Conservation (phyloP, 2,113 vertebrate species). For the Anolis carolinensis region DNA sequence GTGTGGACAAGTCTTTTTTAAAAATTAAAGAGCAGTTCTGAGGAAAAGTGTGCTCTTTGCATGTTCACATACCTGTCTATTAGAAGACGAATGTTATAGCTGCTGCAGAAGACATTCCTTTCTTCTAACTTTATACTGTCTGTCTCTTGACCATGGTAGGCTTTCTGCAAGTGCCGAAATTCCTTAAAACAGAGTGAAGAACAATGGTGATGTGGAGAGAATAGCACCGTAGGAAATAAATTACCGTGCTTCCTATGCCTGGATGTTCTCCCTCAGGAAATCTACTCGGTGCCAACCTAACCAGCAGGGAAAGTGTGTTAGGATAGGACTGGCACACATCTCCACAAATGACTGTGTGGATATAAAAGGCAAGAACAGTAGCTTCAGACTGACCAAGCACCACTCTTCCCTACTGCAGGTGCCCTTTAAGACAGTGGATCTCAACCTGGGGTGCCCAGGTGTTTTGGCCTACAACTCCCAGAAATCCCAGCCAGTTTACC, state of each 20-base stretch:
- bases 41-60: neutral
- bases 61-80: constrained; percentile 75
- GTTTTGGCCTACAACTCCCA: no score
- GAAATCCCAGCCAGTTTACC: no score
- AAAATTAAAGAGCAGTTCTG: neutral
- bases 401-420: neutral
- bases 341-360: neutral
- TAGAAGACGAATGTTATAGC: constrained; percentile 79
- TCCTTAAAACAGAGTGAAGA: constrained; percentile 30
- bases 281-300: neutral
- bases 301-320: neutral
- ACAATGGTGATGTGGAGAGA: neutral
- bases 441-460: no score
- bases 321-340: neutral
- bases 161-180: constrained; percentile 59
- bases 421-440: no score
- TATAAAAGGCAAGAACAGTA: neutral
- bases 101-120: constrained; percentile 88
- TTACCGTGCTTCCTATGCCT: neutral
- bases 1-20: neutral
- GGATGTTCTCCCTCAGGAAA: neutral
- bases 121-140: constrained; percentile 82
- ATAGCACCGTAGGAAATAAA: neutral
- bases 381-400: neutral
- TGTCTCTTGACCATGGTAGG: constrained; percentile 77